Evolutionary conservation across 2,113 vertebrate species (phyloP).

Genomic region (Tenrec ecaudatus): DNA sequence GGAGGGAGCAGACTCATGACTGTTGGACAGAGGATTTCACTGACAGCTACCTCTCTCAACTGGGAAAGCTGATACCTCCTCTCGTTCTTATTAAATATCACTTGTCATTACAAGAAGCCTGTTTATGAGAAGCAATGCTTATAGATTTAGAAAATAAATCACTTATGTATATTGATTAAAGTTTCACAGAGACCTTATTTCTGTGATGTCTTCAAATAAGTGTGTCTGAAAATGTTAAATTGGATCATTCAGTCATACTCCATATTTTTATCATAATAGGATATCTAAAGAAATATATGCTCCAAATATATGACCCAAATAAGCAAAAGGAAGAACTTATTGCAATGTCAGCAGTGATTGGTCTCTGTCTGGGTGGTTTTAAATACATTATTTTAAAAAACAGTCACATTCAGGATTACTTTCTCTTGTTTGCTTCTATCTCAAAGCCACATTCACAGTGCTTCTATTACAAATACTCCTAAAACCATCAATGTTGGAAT

Average conservation of each 20-base stretch:
- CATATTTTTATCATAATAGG: not conserved
- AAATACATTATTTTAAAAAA: not conserved
- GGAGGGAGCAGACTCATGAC: not conserved
- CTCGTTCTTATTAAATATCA: not conserved
- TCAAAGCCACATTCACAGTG: not conserved
- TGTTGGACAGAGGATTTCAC: not conserved
- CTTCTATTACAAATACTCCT: not conserved
- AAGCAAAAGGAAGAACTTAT: not conserved
- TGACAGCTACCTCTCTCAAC: not conserved
- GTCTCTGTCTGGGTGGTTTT: not conserved
- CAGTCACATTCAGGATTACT: not conserved
- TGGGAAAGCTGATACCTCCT: no score
- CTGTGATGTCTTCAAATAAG: not conserved
- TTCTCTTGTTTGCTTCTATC: not conserved
- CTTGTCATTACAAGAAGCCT: not conserved
- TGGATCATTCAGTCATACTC: not conserved
- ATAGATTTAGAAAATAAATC: slow-evolving; percentile 30
- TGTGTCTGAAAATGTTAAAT: slow-evolving; percentile 23
- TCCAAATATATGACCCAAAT: slow-evolving; percentile 20
- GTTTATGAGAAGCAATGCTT: not conserved
- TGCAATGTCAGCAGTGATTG: not conserved
- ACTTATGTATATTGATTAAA: not conserved
- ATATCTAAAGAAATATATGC: not conserved
- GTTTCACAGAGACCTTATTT: slow-evolving; percentile 24
- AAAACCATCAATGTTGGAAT: not conserved